Evolutionary conservation across 2,797 vertebrate genomes (phyloP).

Genomic region (Fratercula arctica): DNA sequence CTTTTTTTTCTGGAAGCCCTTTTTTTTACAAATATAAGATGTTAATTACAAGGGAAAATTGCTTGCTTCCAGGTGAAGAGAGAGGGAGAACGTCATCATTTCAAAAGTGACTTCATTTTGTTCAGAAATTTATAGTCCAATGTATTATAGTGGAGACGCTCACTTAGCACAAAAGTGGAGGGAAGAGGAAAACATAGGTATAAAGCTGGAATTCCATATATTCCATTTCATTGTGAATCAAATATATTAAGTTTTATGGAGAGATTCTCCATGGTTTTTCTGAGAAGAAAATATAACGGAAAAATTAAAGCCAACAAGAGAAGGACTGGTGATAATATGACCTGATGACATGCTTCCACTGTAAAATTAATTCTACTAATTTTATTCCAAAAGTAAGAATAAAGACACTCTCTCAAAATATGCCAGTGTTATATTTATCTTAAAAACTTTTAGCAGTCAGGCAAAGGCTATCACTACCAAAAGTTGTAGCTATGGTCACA

Average conservation of each 20-base stretch:
- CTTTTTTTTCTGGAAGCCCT: neutral
- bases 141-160: constrained; percentile 9
- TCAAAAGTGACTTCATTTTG: constrained; percentile 26
- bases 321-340: neutral
- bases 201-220: neutral
- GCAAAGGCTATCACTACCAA: neutral
- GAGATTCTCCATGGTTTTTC: neutral
- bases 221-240: neutral
- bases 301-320: neutral
- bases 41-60: constrained; percentile 22
- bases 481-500: neutral
- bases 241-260: neutral
- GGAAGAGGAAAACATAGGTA: neutral
- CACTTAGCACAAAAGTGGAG: neutral
- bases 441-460: neutral
- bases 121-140: constrained; percentile 26
- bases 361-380: neutral
- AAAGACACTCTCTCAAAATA: neutral
- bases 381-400: neutral
- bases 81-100: neutral
- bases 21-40: neutral
- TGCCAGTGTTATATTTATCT: neutral
- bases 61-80: neutral
- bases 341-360: neutral
- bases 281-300: neutral